Conservation (phyloP, 2,113 vertebrate species). For the Lamprologus tigripictilis region DNA sequence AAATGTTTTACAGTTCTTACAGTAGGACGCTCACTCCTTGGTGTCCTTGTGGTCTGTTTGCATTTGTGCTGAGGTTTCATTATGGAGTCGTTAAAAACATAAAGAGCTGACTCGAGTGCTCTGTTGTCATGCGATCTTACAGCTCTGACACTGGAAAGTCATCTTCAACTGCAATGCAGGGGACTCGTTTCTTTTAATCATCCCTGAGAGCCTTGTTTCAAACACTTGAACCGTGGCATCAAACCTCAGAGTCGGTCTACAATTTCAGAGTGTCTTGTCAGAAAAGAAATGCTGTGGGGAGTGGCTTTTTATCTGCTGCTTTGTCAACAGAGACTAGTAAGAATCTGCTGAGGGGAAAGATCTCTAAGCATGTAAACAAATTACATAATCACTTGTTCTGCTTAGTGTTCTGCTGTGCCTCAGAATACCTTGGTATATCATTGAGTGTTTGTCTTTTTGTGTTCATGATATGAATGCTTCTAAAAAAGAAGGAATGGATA, state of each 20-base stretch:
- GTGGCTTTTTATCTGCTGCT: neutral
- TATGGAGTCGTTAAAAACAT: neutral
- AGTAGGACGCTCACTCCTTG: neutral
- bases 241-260: neutral
- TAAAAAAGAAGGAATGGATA: neutral
- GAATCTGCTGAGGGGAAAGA: neutral
- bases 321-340: neutral
- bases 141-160: neutral
- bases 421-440: neutral
- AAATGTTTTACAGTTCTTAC: neutral
- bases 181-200: constrained; percentile 22
- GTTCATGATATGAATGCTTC: neutral
- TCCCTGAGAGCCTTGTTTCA: neutral
- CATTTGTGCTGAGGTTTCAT: constrained; percentile 1
- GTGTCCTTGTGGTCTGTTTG: neutral
- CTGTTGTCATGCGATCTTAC: neutral
- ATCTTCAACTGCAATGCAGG: neutral
- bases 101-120: neutral
- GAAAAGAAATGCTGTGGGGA: neutral
- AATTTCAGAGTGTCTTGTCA: neutral
- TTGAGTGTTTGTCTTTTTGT: neutral
- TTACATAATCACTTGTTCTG: neutral
- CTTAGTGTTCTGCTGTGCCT: neutral
- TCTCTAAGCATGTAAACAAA: neutral
- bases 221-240: neutral